These are phyloP conservation scores for Meloidogyne floridensis DNA, from an alignment of 1,140 invertebrate species.

Conservation along the genomic window DNA sequence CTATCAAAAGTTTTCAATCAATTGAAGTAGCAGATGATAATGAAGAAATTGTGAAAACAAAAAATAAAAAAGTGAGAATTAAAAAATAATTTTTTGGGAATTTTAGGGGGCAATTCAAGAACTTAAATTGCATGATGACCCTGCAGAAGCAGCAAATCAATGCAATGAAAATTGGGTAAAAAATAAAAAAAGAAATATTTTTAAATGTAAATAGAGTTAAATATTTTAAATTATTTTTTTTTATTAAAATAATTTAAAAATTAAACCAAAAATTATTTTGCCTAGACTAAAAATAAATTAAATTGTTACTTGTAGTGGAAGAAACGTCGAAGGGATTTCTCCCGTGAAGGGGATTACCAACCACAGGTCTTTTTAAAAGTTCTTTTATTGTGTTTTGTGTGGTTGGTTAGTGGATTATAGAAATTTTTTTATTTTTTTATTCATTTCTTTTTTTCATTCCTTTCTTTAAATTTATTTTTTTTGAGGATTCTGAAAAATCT, in stretches of 20 bases:
- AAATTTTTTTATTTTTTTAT: not conserved
- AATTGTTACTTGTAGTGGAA: not conserved
- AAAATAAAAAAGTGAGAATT: slow-evolving; percentile 5
- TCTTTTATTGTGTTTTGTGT: not conserved
- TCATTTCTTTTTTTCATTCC: not conserved
- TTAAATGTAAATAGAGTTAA: no score
- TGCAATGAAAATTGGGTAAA: slow-evolving; percentile 69
- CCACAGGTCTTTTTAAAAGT: not conserved
- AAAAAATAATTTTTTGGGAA: not conserved
- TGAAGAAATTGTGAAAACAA: not conserved
- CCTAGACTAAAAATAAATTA: no score
- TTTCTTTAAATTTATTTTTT: not conserved
- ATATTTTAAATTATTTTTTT: no score
- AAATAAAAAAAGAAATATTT: not conserved
- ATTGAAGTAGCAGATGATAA: not conserved
- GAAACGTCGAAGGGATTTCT: slow-evolving; percentile 8
- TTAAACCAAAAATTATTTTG: no score
- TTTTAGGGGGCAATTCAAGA: slow-evolving; percentile 78
- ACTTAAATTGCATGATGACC: slow-evolving; percentile 74
- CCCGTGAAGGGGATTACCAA: not conserved
- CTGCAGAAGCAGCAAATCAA: slow-evolving; percentile 74
- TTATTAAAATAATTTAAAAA: no score
- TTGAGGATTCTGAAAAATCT: not conserved
- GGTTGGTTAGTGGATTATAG: not conserved
- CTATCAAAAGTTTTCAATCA: not conserved